Conservation (phyloP, 2,113 vertebrate species). For the Brachyhypopomus gauderio region DNA sequence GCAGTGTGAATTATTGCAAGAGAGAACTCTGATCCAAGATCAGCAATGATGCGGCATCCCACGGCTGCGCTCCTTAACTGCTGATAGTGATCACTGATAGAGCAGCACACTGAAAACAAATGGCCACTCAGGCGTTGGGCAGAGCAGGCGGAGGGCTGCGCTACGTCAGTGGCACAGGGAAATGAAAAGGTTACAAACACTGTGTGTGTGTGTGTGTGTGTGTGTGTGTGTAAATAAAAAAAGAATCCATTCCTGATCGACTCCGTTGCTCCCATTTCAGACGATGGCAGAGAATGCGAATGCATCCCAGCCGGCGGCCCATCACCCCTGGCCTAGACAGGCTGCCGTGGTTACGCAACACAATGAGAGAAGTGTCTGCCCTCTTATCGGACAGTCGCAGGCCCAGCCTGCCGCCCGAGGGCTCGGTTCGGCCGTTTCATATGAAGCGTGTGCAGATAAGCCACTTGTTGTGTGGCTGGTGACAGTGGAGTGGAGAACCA, state of each 20-base stretch:
- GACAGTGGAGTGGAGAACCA: background rate
- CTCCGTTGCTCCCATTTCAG: constrained; percentile 49
- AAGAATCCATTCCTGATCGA: constrained; percentile 55
- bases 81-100: constrained; percentile 40
- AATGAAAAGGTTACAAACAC: constrained; percentile 34
- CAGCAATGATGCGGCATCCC: background rate
- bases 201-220: background rate
- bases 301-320: constrained; percentile 35
- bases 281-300: constrained; percentile 63
- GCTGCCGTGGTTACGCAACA: constrained; percentile 38
- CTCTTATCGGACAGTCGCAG: constrained; percentile 26
- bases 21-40: constrained; percentile 4
- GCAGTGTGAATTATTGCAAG: background rate
- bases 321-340: background rate
- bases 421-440: constrained; percentile 21
- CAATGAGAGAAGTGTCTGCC: constrained; percentile 28
- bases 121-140: constrained; percentile 15
- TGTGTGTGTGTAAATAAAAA: too few relatives aligned
- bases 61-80: constrained; percentile 26
- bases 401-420: constrained; percentile 17
- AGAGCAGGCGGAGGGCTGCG: background rate
- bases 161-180: constrained; percentile 27
- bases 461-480: background rate
- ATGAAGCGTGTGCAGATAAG: constrained; percentile 8
- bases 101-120: constrained; percentile 41